A percentile compares a stretch with the other conserved stretches of the same genome.
phyloP scores from a whole-genome alignment of 2,113 vertebrate genomes.

The Chionomys nivalis region DNA sequence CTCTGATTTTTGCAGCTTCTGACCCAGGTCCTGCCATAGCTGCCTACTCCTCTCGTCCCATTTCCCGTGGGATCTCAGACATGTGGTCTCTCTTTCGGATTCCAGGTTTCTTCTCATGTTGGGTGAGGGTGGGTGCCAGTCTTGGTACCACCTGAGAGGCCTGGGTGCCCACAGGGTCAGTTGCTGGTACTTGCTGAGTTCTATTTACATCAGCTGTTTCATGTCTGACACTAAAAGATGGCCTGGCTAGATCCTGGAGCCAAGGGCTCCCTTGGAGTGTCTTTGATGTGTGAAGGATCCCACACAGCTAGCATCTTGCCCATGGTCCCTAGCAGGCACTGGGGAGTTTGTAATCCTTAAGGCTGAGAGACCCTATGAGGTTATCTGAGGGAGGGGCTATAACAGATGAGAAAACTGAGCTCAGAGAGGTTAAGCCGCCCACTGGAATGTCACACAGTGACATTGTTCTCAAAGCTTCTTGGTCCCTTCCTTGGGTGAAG shows the following conservation, averaged over 20 bases:
- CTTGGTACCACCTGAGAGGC: not conserved
- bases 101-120: not conserved
- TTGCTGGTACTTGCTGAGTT: not conserved
- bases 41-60: too few species aligned
- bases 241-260: not conserved
- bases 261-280: not conserved
- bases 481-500: not conserved
- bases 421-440: conserved; percentile 8
- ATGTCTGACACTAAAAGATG: too few species aligned
- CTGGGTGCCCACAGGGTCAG: not conserved
- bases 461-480: not conserved
- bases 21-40: not conserved
- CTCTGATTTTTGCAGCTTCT: not conserved
- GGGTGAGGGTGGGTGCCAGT: not conserved
- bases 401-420: not conserved
- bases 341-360: not conserved
- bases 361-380: not conserved
- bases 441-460: not conserved
- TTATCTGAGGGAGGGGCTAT: not conserved
- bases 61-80: not conserved
- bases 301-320: too few species aligned
- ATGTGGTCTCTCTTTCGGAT: not conserved
- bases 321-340: too few species aligned
- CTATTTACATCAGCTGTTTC: not conserved
- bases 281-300: not conserved